Evolutionary conservation across 2,888 invertebrate genomes (phyloP).

Genomic region (Campoletis raptor): DNA sequence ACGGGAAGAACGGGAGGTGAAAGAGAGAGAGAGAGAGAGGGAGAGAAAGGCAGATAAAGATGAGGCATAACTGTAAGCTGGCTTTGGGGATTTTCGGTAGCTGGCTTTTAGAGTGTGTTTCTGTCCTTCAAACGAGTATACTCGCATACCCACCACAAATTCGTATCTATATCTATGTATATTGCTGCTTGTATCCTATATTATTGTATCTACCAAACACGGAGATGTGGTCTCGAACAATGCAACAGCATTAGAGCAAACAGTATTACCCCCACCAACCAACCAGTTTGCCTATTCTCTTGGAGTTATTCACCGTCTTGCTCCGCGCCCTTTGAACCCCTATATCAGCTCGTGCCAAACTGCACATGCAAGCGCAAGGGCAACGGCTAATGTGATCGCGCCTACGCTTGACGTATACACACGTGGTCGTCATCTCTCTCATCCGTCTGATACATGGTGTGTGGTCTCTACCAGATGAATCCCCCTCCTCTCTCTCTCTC

Average conservation of each 20-base stretch:
- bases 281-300: slow-evolving; percentile 4
- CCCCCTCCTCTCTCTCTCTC: neutral
- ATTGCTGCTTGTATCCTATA: neutral
- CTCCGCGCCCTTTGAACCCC: neutral
- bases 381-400: slow-evolving; percentile 59
- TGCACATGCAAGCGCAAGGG: slow-evolving; percentile 50
- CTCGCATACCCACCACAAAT: neutral
- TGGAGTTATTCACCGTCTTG: slow-evolving; percentile 40
- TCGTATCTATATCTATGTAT: neutral
- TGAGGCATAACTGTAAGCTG: slow-evolving; percentile 34
- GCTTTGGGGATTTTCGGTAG: slow-evolving; percentile 41
- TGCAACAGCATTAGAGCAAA: slow-evolving; percentile 60
- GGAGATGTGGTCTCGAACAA: slow-evolving; percentile 27
- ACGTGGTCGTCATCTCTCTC: neutral
- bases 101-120: slow-evolving; percentile 27
- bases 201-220: neutral
- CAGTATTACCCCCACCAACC: slow-evolving; percentile 27
- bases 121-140: neutral
- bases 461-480: slow-evolving; percentile 15
- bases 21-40: neutral
- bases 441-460: slow-evolving; percentile 24
- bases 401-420: slow-evolving; percentile 47
- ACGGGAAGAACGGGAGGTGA: neutral
- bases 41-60: neutral
- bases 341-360: slow-evolving; percentile 23